Evolutionary conservation across 2,888 invertebrate genomes (phyloP), one percentile per base, ranked within the genome.

Genomic region (Cataglyphis rosenhaueri): DNA sequence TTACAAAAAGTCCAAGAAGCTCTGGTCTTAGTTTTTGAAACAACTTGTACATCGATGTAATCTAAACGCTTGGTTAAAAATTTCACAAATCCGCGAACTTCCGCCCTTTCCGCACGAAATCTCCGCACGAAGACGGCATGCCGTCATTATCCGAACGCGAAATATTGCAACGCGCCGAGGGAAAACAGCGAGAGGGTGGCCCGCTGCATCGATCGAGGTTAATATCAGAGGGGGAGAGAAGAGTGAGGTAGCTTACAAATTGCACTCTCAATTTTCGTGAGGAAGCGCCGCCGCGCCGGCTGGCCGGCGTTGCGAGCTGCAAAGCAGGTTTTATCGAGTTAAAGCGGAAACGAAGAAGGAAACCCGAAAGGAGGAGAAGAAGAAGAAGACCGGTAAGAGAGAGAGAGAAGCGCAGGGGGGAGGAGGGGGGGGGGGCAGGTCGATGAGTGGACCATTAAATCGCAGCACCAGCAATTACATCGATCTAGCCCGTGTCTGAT

Each of bases 371-470:
- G 41, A 12, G 29, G 3, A 25, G 25, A 25, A 25, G 25, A 25
- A 70, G 32, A n/a, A 70, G 32, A n/a, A 55, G 59, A n/a, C n/a
- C 8, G n/a, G 48, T 52, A 52, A 48, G 15, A 38, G 25, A 5
- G 25, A 66, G 18, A 64, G 35, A 35, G 57, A 25, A 10, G 4
- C 32, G 38, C 12, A 44, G 25, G 1, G 25, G 8, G 32, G 44
- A 62, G 76, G 25, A 4, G 25, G 55, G 65, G 25, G 9, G 35
- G 25, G 9, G 35, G 55, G 65, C 79, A 82, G 81, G 71, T 82
- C 73, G 84, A 83, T 85, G 84, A 89, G 89, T 89, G 88, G 89
- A 88, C 85, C 89, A 89, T 89, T 89, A 89, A 89, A 89, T 84
- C 86, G 83, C 81, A 84, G 79, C 81, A 75, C 55, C 76, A 85